Evolutionary conservation across 2,888 invertebrate genomes (phyloP), one percentile per base, ranked within the genome.

Genomic region (Folsomia manolachei): DNA sequence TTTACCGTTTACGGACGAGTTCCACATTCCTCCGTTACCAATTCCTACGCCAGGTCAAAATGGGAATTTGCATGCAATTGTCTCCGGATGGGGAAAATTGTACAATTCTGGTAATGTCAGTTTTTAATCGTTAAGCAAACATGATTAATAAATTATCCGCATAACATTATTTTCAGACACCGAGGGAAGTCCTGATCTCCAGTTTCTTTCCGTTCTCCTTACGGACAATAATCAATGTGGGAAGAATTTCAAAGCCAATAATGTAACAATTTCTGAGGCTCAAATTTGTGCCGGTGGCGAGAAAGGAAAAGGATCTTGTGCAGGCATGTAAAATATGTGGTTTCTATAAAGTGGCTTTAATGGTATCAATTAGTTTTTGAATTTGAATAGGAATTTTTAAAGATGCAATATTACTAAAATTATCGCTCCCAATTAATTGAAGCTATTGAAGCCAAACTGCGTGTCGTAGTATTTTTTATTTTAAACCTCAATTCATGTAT

Each of bases 41-140:
- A 71, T 68, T 60, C 11, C 53, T 62, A 39, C 63, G 4, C 19
- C 56, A 7, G 24, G 60, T 64, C 1, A 53, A 62, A 62, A 69
- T 61, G 14, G 72, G 69, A 21, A 72, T 67, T 27, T 70, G 60
- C 56, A 60, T 52, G 51, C 56, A 27, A 26, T 71, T 27, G 76
- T 82, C 11, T 74, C 80, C 19, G 82, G 82, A 27, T 82, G 81
- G 80, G 82, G 82, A 24, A 81, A 80, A 68, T 74, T 77, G 0
- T 71, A 77, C 27, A 76, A 76, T 65, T 69, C 77, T 62, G 74
- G 81, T 81, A 73, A 73, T 71, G 70, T 63, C 2, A 2, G 27
- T 11, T n/a, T 24, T 27, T 64, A 2, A 19, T 2, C 26, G 2
- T 18, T 23, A 66, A 2, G 9, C 19, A 66, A 39, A 64, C 25